phyloP scores from a whole-genome alignment of 2,797 vertebrate genomes.

The Loris lydekkerianus region DNA sequence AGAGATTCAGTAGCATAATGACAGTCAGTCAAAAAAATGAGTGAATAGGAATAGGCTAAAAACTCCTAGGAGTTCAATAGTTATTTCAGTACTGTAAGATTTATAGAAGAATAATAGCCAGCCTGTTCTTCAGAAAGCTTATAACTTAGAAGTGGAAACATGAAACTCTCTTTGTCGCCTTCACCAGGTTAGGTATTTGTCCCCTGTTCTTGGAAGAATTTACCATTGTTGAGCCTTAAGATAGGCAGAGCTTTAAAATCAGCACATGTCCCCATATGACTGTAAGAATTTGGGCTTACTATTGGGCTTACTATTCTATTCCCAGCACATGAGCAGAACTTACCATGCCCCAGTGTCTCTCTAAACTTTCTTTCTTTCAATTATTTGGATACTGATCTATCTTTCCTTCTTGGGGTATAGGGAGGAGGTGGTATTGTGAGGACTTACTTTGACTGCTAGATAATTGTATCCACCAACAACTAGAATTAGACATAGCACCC shows the following conservation, averaged over 20 bases:
- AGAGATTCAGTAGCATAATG: conserved; percentile 21
- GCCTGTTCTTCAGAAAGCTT: conserved; percentile 17
- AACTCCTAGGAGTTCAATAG: conserved; percentile 1
- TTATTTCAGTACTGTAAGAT: conserved; percentile 39
- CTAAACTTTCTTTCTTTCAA: conserved; percentile 1
- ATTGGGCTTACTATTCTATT: neutral
- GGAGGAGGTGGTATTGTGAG: neutral
- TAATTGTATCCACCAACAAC: neutral
- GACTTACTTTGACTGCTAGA: neutral
- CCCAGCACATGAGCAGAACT: neutral
- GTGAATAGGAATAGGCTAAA: conserved; percentile 48
- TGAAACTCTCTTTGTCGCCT: conserved; percentile 15
- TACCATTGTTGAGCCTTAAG: neutral
- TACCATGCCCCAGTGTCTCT: neutral
- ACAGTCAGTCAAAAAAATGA: conserved; percentile 14
- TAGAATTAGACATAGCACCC: neutral
- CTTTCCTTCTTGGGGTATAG: neutral
- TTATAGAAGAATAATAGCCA: neutral
- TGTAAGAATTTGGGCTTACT: neutral
- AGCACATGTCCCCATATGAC: neutral
- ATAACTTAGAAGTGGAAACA: neutral
- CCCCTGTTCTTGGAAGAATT: neutral
- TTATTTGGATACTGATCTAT: neutral
- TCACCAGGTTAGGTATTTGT: neutral
- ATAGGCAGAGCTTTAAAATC: conserved; percentile 41